Percentiles rank a stretch among this genome's conserved stretches.
These are phyloP conservation scores for Hirundo rustica DNA, from an alignment of 2,797 vertebrate genomes.

Conservation along the genomic window DNA sequence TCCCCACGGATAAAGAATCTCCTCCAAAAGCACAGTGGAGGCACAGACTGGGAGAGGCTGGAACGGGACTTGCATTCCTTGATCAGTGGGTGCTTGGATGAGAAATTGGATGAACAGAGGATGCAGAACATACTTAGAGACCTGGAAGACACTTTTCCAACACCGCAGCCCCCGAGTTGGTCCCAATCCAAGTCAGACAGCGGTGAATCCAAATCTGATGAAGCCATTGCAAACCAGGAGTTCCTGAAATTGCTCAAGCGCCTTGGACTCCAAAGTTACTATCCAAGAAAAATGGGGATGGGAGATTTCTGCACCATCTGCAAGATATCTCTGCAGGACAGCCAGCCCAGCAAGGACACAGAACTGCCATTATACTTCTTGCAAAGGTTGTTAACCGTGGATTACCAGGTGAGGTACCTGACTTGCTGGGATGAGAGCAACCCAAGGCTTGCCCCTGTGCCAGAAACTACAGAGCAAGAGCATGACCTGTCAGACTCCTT, in stretches of 20 bases:
- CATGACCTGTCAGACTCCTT: accelerated
- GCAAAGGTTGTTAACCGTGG: slow-evolving; percentile 70
- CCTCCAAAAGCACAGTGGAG: no score
- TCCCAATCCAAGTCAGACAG: accelerated
- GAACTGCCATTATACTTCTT: slow-evolving; percentile 63
- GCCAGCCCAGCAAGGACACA: slow-evolving; percentile 16
- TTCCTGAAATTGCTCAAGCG: slow-evolving; percentile 51
- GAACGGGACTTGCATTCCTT: no score
- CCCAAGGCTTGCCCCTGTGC: accelerated
- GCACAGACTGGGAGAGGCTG: no score
- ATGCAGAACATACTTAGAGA: not conserved
- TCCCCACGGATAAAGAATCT: no score
- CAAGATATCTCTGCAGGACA: slow-evolving; percentile 11
- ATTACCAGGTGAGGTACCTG: slow-evolving; percentile 71
- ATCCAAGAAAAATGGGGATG: slow-evolving; percentile 58
- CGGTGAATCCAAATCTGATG: accelerated
- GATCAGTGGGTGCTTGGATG: no score
- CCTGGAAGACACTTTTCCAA: slow-evolving; percentile 2
- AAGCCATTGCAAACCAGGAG: not conserved
- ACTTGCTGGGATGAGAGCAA: not conserved
- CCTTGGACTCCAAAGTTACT: slow-evolving; percentile 59
- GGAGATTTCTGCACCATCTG: slow-evolving; percentile 54
- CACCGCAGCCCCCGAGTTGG: accelerated
- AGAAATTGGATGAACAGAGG: not conserved
- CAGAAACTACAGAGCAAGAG: not conserved